Base-by-base conservation (phyloP, 2,888 invertebrate species). In the Tenthredo notha region DNA sequence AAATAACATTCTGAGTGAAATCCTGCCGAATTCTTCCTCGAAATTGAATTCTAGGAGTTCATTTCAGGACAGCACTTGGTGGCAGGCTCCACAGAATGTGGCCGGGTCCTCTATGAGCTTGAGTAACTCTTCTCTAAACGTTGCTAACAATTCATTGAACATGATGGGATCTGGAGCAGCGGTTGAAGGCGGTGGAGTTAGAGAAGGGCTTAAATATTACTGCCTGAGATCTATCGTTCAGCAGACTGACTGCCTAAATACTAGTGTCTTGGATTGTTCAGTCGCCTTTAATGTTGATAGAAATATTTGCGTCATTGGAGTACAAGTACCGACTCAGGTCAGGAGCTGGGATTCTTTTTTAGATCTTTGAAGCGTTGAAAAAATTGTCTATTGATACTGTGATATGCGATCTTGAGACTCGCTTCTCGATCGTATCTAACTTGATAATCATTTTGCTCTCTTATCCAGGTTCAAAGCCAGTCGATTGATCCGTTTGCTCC, bases 261-360 rank as follows among this genome's bases (percentile, higher is more conserved):
- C 96, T 21, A 96, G 96, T 88, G 96, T 96, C 40, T 94, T 97
- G 77, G 97, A 97, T 92, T 97, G 97, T 91, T 96, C 96, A 18
- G 95, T 97, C 43, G 97, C 97, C 2, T 97, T 98, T 92, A 96
- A 96, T 91, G 97, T 97, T 77, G 97, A 97, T 91, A 96, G 96
- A 91, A 97, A 97, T 91, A 96, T 98, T 89, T 97, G 97, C 91
- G 95, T 97, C 75, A 95, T 96, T 88, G 98, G 96, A 50, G 95
- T 96, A 78, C 95, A 96, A 95, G 97, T 97, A 85, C 97, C 97
- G 2, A 96, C 97, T 5, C 97, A 97, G 91, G 95, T 96, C 12
- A 67, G 33, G 18, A 40, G 29, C 84, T 85, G 15, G 5, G 29
- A 29, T 78, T 47, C 21, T 58, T 2, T 74, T 72, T 37, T 29